Conservation (phyloP, 2,797 vertebrate species). For the Thalassophryne amazonica region DNA sequence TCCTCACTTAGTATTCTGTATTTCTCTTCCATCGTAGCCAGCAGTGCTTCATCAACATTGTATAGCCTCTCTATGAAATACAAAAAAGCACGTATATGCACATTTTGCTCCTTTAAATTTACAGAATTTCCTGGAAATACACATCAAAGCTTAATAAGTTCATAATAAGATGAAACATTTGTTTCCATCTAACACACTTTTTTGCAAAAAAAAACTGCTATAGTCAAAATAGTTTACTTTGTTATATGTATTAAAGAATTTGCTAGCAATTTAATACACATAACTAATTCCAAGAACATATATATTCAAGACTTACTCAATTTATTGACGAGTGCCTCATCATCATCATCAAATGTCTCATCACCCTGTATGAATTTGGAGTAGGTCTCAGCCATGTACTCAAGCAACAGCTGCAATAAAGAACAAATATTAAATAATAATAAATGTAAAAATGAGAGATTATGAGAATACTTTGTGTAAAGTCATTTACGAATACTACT, state of each 20-base stretch:
- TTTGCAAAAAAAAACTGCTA: too few species aligned
- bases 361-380: slow-evolving; percentile 88
- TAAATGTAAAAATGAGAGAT: not conserved
- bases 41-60: slow-evolving; percentile 82
- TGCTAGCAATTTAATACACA: not conserved
- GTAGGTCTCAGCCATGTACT: slow-evolving; percentile 87
- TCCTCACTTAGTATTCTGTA: slow-evolving; percentile 83
- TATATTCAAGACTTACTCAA: slow-evolving; percentile 79
- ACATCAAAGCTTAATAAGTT: too few species aligned
- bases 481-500: too few species aligned
- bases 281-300: not conserved
- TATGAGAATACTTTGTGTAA: too few species aligned
- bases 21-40: slow-evolving; percentile 82
- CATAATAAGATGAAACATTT: too few species aligned
- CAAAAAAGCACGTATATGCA: not conserved
- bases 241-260: too few species aligned
- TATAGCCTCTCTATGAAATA: slow-evolving; percentile 77
- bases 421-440: not conserved
- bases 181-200: too few species aligned
- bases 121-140: too few species aligned
- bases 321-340: slow-evolving; percentile 78
- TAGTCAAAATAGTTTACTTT: too few species aligned
- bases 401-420: slow-evolving; percentile 82
- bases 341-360: slow-evolving; percentile 87
- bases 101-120: too few species aligned